Base-by-base conservation (phyloP, 2,797 vertebrate genomes). In the Poecilia velifera region DNA sequence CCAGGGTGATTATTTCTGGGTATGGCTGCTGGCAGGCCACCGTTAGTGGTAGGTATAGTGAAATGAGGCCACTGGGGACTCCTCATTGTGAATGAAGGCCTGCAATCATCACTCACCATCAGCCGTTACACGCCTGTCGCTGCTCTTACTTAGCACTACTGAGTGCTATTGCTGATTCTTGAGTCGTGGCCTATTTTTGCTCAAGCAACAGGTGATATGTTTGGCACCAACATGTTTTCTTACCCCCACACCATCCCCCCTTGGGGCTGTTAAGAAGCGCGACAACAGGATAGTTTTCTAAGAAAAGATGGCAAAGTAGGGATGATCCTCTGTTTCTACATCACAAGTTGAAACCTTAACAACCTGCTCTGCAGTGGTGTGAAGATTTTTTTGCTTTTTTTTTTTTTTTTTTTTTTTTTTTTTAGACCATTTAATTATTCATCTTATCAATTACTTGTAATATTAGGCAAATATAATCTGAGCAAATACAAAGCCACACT, bases 141-240 rank as follows among this genome's bases (percentile, higher is more conserved):
- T 83, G 88, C 90, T 74, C 81, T 91, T 20, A 49, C 86, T 86
- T 77, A 84, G 80, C 74, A 82, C 76, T 85, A 66, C 91, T 87
- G 87, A 90, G 89, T 92, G 91, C 94, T 94, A 94, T 95, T 95
- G 95, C 91, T 93, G 93, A 95, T 95, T 95, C 93, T 94, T 91
- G 94, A 94, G 92, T 94, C 91, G 91, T 92, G 93, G 91, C 92
- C 94, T 96, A 95, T 95, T 95, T 95, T 91, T 91, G 93, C 88
- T 85, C 45, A 85, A 91, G 93, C 90, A 95, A 94, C 94, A 95
- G 94, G 94, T 95, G 95, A 95, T 90, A 80, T 81, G 76, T 86
- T 90, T 88, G 88, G 91, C 89, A 34, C 85, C 51, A 66, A 53
- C 91, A 75, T n/a, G 86, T 85, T 87, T 89, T 88, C 86, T 70